phyloP scores from a whole-genome alignment of 2,888 invertebrate species.

The Tipula confusa region DNA sequence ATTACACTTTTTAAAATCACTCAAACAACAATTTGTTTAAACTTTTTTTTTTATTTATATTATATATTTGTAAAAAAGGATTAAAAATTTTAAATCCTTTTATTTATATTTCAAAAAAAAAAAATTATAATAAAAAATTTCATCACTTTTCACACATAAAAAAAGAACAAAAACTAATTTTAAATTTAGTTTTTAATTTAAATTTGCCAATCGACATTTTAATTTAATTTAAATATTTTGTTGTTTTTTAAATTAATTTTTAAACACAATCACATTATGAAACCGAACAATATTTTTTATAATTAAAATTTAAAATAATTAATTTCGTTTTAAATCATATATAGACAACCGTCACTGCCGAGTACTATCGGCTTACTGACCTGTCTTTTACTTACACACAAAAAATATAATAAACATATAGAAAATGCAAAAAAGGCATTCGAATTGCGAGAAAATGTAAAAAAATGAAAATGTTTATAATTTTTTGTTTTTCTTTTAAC shows the following conservation, averaged over 20 bases:
- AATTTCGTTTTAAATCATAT: background rate
- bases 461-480: slow-evolving; percentile 3
- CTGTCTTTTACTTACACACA: background rate
- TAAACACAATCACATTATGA: background rate
- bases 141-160: background rate
- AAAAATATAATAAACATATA: background rate
- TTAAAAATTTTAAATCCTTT: background rate
- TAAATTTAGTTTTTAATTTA: background rate
- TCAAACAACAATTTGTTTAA: background rate
- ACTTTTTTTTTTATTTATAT: background rate
- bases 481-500: background rate
- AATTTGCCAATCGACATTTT: background rate
- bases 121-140: background rate
- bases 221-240: background rate
- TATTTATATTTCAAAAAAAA: background rate
- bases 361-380: slow-evolving; percentile 27
- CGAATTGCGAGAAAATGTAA: background rate
- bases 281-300: background rate
- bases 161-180: background rate
- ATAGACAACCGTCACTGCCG: background rate
- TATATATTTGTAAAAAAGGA: background rate
- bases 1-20: background rate
- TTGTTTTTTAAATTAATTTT: background rate
- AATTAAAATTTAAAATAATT: background rate
- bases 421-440: background rate